Base-by-base conservation (phyloP, 2,888 invertebrate genomes). In the Plebejus argus region DNA sequence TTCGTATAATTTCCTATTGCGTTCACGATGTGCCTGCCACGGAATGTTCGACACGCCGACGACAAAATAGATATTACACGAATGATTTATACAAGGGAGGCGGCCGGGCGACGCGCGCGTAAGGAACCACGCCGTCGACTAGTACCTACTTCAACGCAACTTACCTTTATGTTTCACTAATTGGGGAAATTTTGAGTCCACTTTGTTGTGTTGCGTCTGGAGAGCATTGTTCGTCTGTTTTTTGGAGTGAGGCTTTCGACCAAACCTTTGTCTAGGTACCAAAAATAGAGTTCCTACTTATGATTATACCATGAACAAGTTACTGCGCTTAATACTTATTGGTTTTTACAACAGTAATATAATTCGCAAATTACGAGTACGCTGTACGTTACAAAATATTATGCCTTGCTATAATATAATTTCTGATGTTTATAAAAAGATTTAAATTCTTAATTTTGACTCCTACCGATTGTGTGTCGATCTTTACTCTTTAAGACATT, bases 1-100 rank as follows among this genome's bases (percentile, higher is more conserved):
- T 90, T 87, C 88, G 89, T 91, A 92, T 91, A 89, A 91, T 89
- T 89, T 89, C 88, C 89, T 90, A 91, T 91, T 88, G 85, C 85
- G 84, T 87, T 87, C 86, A 86, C 86, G 91, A 90, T 88, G 90
- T 84, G 86, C 87, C 87, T 88, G 87, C 88, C 88, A 86, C 81
- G 82, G 74, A 74, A 74, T 74, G 82, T 78, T 81, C 85, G 85
- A 79, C 91, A 91, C 88, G 90, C 23, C 20, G 53, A 35, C 28
- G 49, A 76, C 53, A 76, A 70, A 76, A 70, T 76, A 53, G 70
- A 76, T 74, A 74, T 74, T 49, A 49, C 72, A 45, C 8, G 53
- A 49, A 53, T 74, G 74, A 74, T 74, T 74, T 74, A 74, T 20
- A 49, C 20, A 49, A 28, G 71, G 35, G 35, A 71, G 39, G n/a